Percentiles rank a stretch among this genome's conserved stretches.
These are phyloP conservation scores for Romanomermis culicivorax DNA, from an alignment of 2,888 invertebrate species.

Conservation along the genomic window DNA sequence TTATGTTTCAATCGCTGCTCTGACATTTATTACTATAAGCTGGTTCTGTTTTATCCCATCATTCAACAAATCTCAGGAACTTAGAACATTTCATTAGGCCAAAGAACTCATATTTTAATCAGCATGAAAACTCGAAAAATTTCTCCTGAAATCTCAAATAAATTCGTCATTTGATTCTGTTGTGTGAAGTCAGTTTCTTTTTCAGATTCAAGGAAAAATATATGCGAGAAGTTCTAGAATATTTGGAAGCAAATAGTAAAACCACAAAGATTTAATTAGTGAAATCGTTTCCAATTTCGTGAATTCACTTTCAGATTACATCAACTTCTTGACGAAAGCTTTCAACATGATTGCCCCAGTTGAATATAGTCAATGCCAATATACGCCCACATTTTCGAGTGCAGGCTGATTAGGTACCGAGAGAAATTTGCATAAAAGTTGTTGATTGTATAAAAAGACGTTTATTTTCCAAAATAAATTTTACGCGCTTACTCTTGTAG, in stretches of 20 bases:
- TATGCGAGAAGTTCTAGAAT: conserved; percentile 28
- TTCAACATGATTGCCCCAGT: conserved; percentile 30
- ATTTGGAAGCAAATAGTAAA: conserved; percentile 28
- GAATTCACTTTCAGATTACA: conserved; percentile 23
- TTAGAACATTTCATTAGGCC: no score
- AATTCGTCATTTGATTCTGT: no score
- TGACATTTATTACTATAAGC: no score
- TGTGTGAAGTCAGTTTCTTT: no score
- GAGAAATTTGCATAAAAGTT: no score
- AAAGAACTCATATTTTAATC: no score
- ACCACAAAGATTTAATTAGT: not conserved
- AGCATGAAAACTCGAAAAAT: no score
- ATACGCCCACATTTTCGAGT: conserved; percentile 28
- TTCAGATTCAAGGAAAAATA: conserved; percentile 14
- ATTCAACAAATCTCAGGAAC: no score
- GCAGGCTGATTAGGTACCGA: conserved; percentile 21
- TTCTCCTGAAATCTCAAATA: no score
- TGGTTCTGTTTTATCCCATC: not conserved
- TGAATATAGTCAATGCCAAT: conserved; percentile 28
- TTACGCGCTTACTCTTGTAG: not conserved
- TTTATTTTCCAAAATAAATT: not conserved
- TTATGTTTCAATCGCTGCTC: no score
- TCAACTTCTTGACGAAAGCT: conserved; percentile 30
- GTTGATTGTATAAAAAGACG: no score
- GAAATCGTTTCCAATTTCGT: not conserved